Evolutionary conservation across 2,888 invertebrate species (phyloP).

Genomic region (Apodemia mormo): DNA sequence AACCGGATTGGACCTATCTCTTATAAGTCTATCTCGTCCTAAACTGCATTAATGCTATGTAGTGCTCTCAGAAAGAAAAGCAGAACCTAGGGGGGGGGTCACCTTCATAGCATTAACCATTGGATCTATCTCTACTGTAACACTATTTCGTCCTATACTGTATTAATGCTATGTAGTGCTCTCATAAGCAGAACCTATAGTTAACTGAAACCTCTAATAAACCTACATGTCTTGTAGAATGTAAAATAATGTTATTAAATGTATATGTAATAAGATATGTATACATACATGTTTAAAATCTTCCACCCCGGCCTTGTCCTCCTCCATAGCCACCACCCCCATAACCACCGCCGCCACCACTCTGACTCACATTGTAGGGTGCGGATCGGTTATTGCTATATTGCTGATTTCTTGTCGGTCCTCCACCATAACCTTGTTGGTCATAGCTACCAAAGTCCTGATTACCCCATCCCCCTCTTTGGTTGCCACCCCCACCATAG

Average conservation of each 20-base stretch:
- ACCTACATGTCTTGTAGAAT: constrained; percentile 42
- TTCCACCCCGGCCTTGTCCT: constrained; percentile 53
- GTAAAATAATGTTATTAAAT: constrained; percentile 16
- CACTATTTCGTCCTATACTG: neutral
- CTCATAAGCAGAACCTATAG: constrained; percentile 44
- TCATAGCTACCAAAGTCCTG: constrained; percentile 90
- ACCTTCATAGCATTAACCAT: constrained; percentile 18
- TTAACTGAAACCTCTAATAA: constrained; percentile 23
- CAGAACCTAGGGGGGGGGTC: constrained; percentile 23
- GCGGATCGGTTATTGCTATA: constrained; percentile 86
- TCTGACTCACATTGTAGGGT: constrained; percentile 87
- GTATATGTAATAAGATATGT: constrained; percentile 8
- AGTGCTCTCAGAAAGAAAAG: constrained; percentile 45
- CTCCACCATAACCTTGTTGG: constrained; percentile 92
- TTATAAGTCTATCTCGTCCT: constrained; percentile 46
- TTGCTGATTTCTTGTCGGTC: constrained; percentile 90
- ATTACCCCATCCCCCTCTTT: constrained; percentile 72
- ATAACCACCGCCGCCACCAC: constrained; percentile 72
- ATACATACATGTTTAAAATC: constrained; percentile 62
- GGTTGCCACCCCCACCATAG: constrained; percentile 44
- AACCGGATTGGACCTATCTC: constrained; percentile 59
- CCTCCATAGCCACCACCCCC: constrained; percentile 64
- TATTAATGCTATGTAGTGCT: constrained; percentile 30
- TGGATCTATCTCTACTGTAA: constrained; percentile 3
- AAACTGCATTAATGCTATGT: constrained; percentile 74